A percentile compares a stretch with the other conserved stretches of the same genome.
Evolutionary conservation across 2,888 invertebrate genomes (phyloP).

Genomic region (Neuroscelio doddi): DNA sequence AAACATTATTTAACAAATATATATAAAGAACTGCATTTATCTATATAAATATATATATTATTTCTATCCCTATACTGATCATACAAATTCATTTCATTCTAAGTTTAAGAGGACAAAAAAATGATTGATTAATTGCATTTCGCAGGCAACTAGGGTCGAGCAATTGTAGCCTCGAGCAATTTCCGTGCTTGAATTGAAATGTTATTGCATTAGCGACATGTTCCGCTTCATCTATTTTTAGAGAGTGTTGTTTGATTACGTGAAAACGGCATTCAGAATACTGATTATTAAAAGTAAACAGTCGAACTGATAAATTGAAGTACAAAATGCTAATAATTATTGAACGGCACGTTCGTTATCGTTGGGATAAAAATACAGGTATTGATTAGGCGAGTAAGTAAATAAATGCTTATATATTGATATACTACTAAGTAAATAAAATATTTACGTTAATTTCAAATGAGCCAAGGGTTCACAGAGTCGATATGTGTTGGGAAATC

Average conservation of each 20-base stretch:
- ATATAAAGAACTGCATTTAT: no score
- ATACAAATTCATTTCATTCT: slow-evolving; percentile 20
- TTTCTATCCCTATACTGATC: no score
- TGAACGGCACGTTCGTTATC: no score
- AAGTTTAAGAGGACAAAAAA: slow-evolving; percentile 25
- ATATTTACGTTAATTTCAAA: slow-evolving; percentile 37
- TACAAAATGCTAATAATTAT: no score
- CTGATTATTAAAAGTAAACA: no score
- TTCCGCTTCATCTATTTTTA: slow-evolving; percentile 51
- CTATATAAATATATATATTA: no score
- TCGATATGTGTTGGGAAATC: slow-evolving; percentile 48
- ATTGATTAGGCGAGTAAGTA: no score
- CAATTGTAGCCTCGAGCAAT: slow-evolving; percentile 61
- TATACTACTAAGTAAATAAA: slow-evolving; percentile 32
- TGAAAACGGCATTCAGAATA: neutral
- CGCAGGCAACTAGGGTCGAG: slow-evolving; percentile 49
- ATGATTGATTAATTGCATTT: slow-evolving; percentile 48
- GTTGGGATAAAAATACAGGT: no score
- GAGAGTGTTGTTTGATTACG: slow-evolving; percentile 26
- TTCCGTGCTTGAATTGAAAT: slow-evolving; percentile 70
- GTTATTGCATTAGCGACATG: slow-evolving; percentile 68
- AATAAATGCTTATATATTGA: no score
- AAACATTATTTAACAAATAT: no score
- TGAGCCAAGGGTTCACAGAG: slow-evolving; percentile 30
- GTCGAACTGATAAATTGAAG: no score